Percentiles rank a stretch among this genome's conserved stretches.
Conservation (phyloP, 2,888 invertebrate genomes). For the Calameuta idolon region DNA sequence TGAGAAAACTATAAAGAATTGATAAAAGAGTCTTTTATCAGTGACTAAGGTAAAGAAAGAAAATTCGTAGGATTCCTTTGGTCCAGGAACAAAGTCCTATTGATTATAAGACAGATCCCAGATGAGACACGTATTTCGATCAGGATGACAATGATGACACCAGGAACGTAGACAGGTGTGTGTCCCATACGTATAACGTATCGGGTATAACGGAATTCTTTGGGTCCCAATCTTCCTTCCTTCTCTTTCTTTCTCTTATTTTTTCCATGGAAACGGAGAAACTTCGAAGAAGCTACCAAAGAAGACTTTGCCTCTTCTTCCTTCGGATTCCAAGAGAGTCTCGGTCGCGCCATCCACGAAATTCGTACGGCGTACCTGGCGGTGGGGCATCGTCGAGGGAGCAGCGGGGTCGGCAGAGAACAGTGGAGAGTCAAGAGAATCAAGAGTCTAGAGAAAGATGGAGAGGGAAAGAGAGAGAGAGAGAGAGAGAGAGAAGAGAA, state of each 20-base stretch:
- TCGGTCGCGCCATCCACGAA: not conserved
- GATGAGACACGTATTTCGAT: not conserved
- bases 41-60: not conserved
- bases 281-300: not conserved
- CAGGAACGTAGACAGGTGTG: not conserved
- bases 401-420: not conserved
- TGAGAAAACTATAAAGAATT: not conserved
- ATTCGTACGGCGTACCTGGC: not conserved
- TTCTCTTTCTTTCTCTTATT: not conserved
- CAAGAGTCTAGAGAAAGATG: not conserved
- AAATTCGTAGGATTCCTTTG: not conserved
- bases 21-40: not conserved
- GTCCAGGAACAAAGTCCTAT: not conserved
- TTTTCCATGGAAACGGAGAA: not conserved
- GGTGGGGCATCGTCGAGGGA: not conserved
- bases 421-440: constrained; percentile 9
- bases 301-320: not conserved
- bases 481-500: not conserved
- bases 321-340: not conserved
- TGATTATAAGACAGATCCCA: not conserved
- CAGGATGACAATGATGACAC: not conserved
- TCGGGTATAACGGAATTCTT: not conserved
- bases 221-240: not conserved
- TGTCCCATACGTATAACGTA: not conserved
- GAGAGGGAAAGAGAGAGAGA: not conserved